phyloP scores from a whole-genome alignment of 2,113 vertebrate genomes.

The Isichthys henryi region DNA sequence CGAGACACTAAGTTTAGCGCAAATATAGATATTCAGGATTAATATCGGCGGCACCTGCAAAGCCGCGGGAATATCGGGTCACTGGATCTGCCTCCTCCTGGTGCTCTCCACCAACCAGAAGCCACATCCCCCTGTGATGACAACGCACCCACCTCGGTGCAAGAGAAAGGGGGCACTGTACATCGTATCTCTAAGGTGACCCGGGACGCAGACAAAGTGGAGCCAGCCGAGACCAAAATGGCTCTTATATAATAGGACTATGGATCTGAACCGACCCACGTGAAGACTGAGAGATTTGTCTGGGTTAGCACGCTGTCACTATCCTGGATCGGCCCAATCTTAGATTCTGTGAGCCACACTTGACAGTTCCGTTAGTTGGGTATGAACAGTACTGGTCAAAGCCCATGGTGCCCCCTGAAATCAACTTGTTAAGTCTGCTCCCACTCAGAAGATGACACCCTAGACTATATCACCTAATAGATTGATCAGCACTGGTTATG shows the following conservation, averaged over 20 bases:
- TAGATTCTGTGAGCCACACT: background rate
- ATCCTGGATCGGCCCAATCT: background rate
- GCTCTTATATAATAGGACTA: background rate
- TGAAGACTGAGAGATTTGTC: background rate
- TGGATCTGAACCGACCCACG: background rate
- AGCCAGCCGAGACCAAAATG: background rate
- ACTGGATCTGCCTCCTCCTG: background rate
- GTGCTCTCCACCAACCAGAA: background rate
- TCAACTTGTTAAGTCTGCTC: background rate
- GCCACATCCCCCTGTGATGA: background rate
- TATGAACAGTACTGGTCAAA: background rate
- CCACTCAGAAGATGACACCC: background rate
- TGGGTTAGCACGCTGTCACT: background rate
- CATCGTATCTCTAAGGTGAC: background rate
- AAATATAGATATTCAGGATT: constrained; percentile 57
- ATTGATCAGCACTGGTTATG: background rate
- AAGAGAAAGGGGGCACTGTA: background rate
- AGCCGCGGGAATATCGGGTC: background rate
- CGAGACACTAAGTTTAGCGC: constrained; percentile 57
- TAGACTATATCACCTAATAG: background rate
- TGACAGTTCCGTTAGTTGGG: background rate
- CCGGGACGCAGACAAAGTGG: background rate
- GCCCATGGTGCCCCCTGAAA: background rate
- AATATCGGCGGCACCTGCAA: constrained; percentile 35
- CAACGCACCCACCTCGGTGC: background rate